Evolutionary conservation across 2,797 vertebrate genomes (phyloP).

Genomic region (Lates japonicus): DNA sequence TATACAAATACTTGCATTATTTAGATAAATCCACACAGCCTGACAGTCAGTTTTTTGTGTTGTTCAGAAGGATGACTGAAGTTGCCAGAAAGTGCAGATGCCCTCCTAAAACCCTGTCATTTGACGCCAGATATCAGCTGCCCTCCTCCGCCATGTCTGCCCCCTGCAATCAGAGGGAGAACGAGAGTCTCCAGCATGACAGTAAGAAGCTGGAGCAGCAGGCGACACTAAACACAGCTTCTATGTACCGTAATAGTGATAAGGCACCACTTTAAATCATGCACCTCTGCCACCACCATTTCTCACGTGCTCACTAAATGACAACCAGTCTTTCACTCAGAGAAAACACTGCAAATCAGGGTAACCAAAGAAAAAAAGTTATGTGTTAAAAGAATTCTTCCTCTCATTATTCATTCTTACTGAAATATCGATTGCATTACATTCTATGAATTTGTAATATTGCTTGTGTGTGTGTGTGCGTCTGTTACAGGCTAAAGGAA

Average conservation of each 20-base stretch:
- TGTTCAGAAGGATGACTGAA: constrained; percentile 89
- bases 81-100: constrained; percentile 82
- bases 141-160: constrained; percentile 54
- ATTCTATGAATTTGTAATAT: constrained; percentile 63
- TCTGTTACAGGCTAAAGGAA: constrained; percentile 91
- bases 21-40: not conserved
- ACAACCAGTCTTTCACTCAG: constrained; percentile 65
- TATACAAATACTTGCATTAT: constrained; percentile 16
- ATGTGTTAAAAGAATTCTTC: constrained; percentile 83
- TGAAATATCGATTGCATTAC: constrained; percentile 54
- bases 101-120: constrained; percentile 73
- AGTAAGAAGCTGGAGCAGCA: constrained; percentile 72
- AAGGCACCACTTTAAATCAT: constrained; percentile 27
- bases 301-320: constrained; percentile 23
- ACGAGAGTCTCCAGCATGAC: constrained; percentile 61
- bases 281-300: not conserved
- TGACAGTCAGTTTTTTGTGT: not conserved
- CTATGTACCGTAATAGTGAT: constrained; percentile 16
- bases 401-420: constrained; percentile 68
- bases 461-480: constrained; percentile 31
- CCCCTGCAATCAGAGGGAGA: constrained; percentile 69
- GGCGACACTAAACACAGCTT: constrained; percentile 31
- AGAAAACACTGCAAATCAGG: constrained; percentile 89
- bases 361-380: constrained; percentile 92
- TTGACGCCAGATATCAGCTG: constrained; percentile 46